These are phyloP conservation scores for Amphipyra berbera DNA, from an alignment of 2,888 invertebrate genomes.

Conservation along the genomic window DNA sequence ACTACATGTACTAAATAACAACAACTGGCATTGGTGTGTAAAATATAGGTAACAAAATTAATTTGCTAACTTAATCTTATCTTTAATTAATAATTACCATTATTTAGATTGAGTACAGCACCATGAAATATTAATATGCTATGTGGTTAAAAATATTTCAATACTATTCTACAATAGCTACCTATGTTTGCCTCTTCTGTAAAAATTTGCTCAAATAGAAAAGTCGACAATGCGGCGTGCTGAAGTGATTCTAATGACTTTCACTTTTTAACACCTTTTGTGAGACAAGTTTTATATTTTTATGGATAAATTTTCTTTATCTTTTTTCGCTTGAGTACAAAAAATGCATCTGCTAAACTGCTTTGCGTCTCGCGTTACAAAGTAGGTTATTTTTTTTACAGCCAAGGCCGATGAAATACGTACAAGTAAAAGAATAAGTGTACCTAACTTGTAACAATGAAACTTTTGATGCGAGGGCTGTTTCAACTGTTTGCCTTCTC, in stretches of 20 bases:
- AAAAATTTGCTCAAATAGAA: constrained; percentile 31
- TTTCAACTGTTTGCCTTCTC: constrained; percentile 67
- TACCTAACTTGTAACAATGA: constrained; percentile 72
- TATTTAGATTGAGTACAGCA: constrained; percentile 15
- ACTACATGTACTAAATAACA: constrained; percentile 5
- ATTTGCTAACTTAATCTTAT: constrained; percentile 28
- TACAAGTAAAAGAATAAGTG: constrained; percentile 62
- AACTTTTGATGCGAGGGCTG: constrained; percentile 72
- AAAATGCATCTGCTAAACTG: constrained; percentile 40
- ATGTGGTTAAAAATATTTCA: constrained; percentile 9
- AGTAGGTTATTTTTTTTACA: constrained; percentile 74
- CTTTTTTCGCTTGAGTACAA: constrained; percentile 34
- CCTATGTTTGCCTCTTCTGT: constrained; percentile 5
- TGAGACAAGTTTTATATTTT: constrained; percentile 23
- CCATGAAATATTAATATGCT: constrained; percentile 17
- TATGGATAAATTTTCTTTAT: constrained; percentile 40
- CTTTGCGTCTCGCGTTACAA: constrained; percentile 48
- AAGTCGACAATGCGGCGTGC: constrained; percentile 35
- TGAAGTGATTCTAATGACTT: constrained; percentile 55
- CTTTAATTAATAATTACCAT: constrained; percentile 21
- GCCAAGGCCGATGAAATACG: constrained; percentile 76
- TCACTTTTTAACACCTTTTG: constrained; percentile 53
- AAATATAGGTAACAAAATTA: constrained; percentile 11
- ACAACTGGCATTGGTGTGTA: constrained; percentile 6
- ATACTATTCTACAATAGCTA: not conserved